Base-by-base conservation (phyloP, 2,888 invertebrate genomes). In the Ophion costatus region DNA sequence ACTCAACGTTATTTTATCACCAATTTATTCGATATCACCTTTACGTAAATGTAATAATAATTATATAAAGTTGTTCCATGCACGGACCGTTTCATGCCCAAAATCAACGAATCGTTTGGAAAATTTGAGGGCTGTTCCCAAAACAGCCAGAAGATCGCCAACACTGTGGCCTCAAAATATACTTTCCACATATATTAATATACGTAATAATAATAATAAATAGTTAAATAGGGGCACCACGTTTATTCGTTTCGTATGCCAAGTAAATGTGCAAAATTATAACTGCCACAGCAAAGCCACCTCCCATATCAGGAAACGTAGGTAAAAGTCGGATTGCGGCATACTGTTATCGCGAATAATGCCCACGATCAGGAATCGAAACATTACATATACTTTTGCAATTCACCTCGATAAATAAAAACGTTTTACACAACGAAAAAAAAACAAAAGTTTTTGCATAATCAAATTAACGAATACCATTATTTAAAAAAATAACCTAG, bases 201-300 rank as follows among this genome's bases (percentile, higher is more conserved):
- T 5, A 45, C 10, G 2, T 45, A 14, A 45, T 51, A 51, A 51
- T 51, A 45, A 45, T 45, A 17, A 67, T 67, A 64, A 10, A 56
- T 57, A 51, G 14, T 20, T 38, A 66, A 24, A 73, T 76, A 20
- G 29, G 57, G 22, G 33, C 57, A n/a, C 63, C n/a, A 33, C 11
- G 71, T 76, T 80, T 83, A 83, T 71, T 67, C 76, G 76, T 71
- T 76, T 45, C 59, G 74, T 67, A 20, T 67, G 20, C 67, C 80
- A 59, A 45, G 80, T 61, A 67, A 78, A 63, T 61, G 80, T 59
- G 75, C 63, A 63, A 45, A 74, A 81, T 77, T 75, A 59, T 71
- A 69, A 57, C 64, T 51, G 59, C 69, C 51, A 51, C 51, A 17
- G 51, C 63, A 57, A n/a, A 75, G 61, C 56, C n/a, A 29, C 59